Percentiles rank a stretch among this genome's conserved stretches.
These are phyloP conservation scores for Sialis lutaria DNA, from an alignment of 2,888 invertebrate species.

Conservation along the genomic window DNA sequence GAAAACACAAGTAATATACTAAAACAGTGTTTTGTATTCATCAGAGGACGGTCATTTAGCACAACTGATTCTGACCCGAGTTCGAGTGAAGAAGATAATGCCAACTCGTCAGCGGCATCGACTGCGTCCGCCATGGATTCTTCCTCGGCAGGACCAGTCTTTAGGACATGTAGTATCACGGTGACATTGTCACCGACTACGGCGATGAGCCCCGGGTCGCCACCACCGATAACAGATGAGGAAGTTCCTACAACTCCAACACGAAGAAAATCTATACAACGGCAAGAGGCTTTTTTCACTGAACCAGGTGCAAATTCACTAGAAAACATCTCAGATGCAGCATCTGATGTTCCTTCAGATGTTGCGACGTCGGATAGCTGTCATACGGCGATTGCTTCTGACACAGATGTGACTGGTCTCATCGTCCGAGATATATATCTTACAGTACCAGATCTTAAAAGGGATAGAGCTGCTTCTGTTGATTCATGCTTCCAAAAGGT, in stretches of 20 bases:
- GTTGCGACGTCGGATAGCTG: conserved; percentile 22
- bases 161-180: conserved; percentile 32
- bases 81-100: conserved; percentile 27
- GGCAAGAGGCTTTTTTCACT: conserved; percentile 69
- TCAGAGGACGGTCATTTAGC: conserved; percentile 22
- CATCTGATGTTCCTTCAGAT: conserved; percentile 17
- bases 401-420: conserved; percentile 15
- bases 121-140: conserved; percentile 4
- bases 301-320: conserved; percentile 54
- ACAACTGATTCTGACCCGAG: conserved; percentile 28
- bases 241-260: conserved; percentile 19
- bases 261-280: conserved; percentile 55
- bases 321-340: conserved; percentile 44
- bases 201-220: conserved; percentile 27
- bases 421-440: conserved; percentile 56
- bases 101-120: conserved; percentile 1
- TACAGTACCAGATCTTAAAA: conserved; percentile 65
- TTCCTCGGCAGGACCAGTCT: not conserved
- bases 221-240: conserved; percentile 26
- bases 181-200: conserved; percentile 41
- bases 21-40: not conserved
- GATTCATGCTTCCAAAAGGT: conserved; percentile 74
- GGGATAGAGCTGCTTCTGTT: conserved; percentile 75
- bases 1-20: no score
- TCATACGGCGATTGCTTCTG: conserved; percentile 19